These are phyloP conservation scores for Galaxias olidus DNA, from an alignment of 2,797 vertebrate genomes.

Conservation along the genomic window DNA sequence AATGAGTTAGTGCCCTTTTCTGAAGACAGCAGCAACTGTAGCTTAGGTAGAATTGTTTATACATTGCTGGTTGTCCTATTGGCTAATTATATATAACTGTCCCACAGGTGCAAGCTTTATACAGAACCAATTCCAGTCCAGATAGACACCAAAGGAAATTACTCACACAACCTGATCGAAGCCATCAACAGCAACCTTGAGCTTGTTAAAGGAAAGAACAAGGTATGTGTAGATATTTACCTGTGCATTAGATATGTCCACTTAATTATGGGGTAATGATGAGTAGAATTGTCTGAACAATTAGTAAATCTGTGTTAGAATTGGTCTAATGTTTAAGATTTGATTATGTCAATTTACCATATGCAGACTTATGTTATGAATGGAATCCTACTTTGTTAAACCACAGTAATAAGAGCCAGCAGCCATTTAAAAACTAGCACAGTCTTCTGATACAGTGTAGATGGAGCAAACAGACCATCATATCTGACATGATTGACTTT, in stretches of 20 bases:
- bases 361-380: conserved; percentile 11
- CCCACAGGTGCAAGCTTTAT: conserved; percentile 60
- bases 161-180: conserved; percentile 72
- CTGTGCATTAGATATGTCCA: background rate
- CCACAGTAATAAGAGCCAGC: background rate
- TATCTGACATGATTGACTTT: conserved; percentile 17
- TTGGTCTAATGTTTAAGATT: no score
- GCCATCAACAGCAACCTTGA: conserved; percentile 58
- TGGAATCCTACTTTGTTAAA: conserved; percentile 1
- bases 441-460: background rate
- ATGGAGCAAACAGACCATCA: background rate
- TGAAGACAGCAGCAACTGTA: no score
- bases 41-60: no score
- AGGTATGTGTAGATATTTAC: conserved; percentile 69
- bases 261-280: background rate
- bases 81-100: conserved; percentile 12
- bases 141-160: conserved; percentile 18
- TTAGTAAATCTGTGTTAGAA: no score
- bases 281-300: no score
- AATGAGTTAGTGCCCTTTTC: no score
- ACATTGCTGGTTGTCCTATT: no score
- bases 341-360: background rate
- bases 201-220: conserved; percentile 72
- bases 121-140: conserved; percentile 42
- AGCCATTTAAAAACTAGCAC: conserved; percentile 4